Evolutionary conservation across 2,888 invertebrate species (phyloP).

Genomic region (Lepidonotus clava): DNA sequence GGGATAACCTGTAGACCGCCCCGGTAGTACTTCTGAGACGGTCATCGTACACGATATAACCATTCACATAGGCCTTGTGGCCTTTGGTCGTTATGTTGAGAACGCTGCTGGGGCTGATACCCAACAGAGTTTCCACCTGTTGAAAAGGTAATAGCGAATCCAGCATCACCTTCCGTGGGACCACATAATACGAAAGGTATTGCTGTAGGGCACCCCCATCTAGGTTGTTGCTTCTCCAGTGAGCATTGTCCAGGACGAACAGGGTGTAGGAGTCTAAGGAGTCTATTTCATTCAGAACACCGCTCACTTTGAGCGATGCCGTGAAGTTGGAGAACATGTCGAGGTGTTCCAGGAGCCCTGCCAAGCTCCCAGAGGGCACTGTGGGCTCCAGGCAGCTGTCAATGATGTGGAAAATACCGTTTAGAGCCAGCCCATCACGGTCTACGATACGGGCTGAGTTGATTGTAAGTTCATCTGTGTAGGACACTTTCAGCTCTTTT

Average conservation of each 20-base stretch:
- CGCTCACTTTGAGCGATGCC: neutral
- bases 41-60: neutral
- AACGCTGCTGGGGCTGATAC: neutral
- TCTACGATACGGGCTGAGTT: neutral
- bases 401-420: slow-evolving; percentile 21
- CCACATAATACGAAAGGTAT: slow-evolving; percentile 20
- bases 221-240: neutral
- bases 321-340: neutral
- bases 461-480: neutral
- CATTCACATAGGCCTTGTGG: slow-evolving; percentile 6
- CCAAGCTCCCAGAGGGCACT: neutral
- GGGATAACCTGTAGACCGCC: neutral
- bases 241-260: slow-evolving; percentile 15
- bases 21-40: neutral
- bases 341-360: neutral
- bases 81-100: neutral
- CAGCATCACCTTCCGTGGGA: neutral
- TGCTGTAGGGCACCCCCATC: neutral
- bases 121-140: neutral
- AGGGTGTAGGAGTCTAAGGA: neutral
- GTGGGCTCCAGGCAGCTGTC: neutral
- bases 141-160: neutral
- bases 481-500: neutral
- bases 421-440: neutral
- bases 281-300: neutral